Evolutionary conservation across 2,797 vertebrate species (phyloP), one percentile per base, ranked within the genome.

Genomic region (Sebastes oblongus): DNA sequence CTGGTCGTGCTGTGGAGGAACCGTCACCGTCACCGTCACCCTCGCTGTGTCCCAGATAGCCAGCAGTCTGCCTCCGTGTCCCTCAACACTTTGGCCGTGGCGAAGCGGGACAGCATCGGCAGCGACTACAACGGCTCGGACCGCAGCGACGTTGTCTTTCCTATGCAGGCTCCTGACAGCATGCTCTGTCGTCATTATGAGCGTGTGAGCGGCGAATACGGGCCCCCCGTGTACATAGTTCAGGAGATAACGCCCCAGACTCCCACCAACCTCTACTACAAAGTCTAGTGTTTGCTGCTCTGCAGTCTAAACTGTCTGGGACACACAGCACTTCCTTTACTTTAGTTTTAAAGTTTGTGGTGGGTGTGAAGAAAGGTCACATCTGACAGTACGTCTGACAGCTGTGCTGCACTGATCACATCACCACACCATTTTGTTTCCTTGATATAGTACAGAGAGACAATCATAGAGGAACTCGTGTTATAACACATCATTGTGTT

Each of bases 181-280:
- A 97, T 97, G 89, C 96, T 98, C 93, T 99, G 98, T 81, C 98
- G 97, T 6, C 98, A 99, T 93, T 99, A 99, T 67, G 98, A 99
- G 93, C 98, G 97, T 42, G 97, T 98, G 89, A 99, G 98, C 82
- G 95, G 97, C 4, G 98, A 99, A 93, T 99, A 99, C 58, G 98
- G 98, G 87, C 96, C 98, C 81, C 98, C 98, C 0, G 98, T 99
- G 88, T 99, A 99, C 94, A 98, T 99, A 79, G 98, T 99, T 70
- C 98, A 99, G 95, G 98, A 99, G 95, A 97, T 99, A 95, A 96
- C 97, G 24, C 96, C 98, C 62, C 98, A 98, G 94, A 98, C 93
- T 84, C 98, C 98, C 61, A 97, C 98, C 87, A 99, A 99, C 94
- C 96, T 99, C 93, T 99, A 96, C 94, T 96, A 96, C 83, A 96